Evolutionary conservation across 2,797 vertebrate species (phyloP), one percentile per base, ranked within the genome.

Genomic region (Margarornis squamiger): DNA sequence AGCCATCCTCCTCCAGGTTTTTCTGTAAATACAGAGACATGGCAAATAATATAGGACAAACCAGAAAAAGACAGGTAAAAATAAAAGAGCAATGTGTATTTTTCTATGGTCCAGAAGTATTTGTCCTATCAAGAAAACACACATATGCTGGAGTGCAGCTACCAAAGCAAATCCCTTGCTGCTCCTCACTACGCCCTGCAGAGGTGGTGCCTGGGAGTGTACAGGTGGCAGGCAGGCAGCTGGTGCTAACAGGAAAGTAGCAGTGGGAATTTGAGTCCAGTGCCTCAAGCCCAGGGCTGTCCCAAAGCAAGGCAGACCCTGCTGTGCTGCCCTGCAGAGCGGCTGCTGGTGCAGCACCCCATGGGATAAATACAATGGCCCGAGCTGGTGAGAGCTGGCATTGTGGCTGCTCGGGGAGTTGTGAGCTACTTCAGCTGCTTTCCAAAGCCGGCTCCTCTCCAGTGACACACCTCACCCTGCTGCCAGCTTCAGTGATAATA

Each of bases 1-100:
- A 99, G 96, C 97, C 98, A 93, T 99, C 99, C 51, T 99, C 99
- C 94, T 99, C 99, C 4, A 98, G 99, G 61, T 99, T 99, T 98
- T 99, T 99, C 99, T 99, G 94, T 29, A 92, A 93, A 82, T 22
- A 89, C 16, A 93, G 38, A 80, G 12, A 96, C 43, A 48, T 3
- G 17, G 66, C 36, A 93, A 76, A 82, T 75, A 72, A 61, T 26
- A 45, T 32, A 78, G 29, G 34, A 59, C 29, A 74, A 66, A 78
- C 58, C 41, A 46, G 24, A 45, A 78, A 49, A 51, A 77, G 7
- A 41, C 9, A 39, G 38, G 41, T 29, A 6, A 61, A 80, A 91
- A 23, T 1, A 1, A 19, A 43, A 66, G 51, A 43, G 12, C 39
- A 18, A 43, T 24, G 9, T 21, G 29, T 29, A 24, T 43, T 76